Evolutionary conservation across 2,113 vertebrate genomes (phyloP), one percentile per base, ranked within the genome.

Genomic region (Podarcis raffonei): DNA sequence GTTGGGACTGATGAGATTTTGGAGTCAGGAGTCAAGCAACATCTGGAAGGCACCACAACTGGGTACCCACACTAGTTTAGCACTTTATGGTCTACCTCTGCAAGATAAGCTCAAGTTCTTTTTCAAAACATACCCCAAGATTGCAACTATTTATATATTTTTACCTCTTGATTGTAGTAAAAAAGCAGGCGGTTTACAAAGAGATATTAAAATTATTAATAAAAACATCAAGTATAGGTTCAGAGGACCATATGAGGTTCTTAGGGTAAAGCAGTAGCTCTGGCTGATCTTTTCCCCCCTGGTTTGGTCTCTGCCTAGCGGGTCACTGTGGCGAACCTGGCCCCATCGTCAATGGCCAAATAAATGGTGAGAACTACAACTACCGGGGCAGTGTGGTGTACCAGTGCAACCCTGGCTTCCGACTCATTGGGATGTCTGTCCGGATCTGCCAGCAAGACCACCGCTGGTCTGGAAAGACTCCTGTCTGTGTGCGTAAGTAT

Each of bases 391-490:
- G 98, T 0, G 98, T 99, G 91, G 98, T 99, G 20, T 99, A 99
- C 94, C 99, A 99, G 95, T 99, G 99, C 92, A 97, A 96, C 88
- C 98, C 98, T 2, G 99, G 99, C 62, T 99, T 99, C 95, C 98
- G 99, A 62, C 98, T 99, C 2, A 98, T 99, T 9, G 99, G 99
- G 4, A 98, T 98, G 95, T 99, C 99, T 0, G 99, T 99, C 93
- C 97, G 98, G 53, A 99, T 99, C 95, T 99, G 99, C 96, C 99
- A 99, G 95, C 98, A 99, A 95, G 98, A 99, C 75, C 99, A 99
- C 90, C 98, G 94, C 93, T 99, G 99, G 99, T 99, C 99, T 1
- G 98, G 99, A 79, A 98, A 94, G 81, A 98, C 98, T 1, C 99
- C 99, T 83, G 97, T 99, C 96, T 99, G 99, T 96, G 98, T 99